Evolutionary conservation across 2,888 invertebrate species (phyloP), one percentile per base, ranked within the genome.

Genomic region (Drosophila subquinaria): DNA sequence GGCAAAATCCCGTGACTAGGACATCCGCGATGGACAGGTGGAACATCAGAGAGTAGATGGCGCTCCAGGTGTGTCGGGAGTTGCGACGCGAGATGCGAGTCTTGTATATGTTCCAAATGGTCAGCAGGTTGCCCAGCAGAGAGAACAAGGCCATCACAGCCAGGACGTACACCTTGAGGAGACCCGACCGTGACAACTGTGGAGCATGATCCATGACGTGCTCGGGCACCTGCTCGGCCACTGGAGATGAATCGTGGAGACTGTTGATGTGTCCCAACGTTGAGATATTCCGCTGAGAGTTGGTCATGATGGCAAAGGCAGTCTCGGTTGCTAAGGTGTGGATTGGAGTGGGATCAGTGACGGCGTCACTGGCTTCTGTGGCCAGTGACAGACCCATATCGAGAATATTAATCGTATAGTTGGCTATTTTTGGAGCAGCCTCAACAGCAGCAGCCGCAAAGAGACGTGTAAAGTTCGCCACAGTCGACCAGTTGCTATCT

Each of bases 1-100:
- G 95, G 90, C 97, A 97, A 92, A 96, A 97, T 51, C 96, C 93
- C 0, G 97, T 96, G 5, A 97, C 97, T 30, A 97, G 93, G 15
- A 97, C 93, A 92, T 97, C 97, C 1, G 97, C 96, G 55, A 97
- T 94, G 13, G 97, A 96, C n/a, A 97, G 93, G 90, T 97, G 97
- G 60, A 96, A 95, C 85, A 97, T 96, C 48, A 97, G 93, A 51
- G 95, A 95, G 87, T 97, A 96, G 75, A 96, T 95, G 0, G 95
- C 95, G 38, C 95, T 95, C 94, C 95, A 95, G 10, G 94, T 94
- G 20, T 95, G 95, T 10, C 95, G 93, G 0, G 94, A 94, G 72
- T 94, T 92, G 20, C 94, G 93, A 10, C 95, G 92, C 27, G 94
- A 93, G 20, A 94, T 92, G 76, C 95, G 94, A 4, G 95, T 95